Evolutionary conservation across 2,888 invertebrate genomes (phyloP).

Genomic region (Aleiodes alternator): DNA sequence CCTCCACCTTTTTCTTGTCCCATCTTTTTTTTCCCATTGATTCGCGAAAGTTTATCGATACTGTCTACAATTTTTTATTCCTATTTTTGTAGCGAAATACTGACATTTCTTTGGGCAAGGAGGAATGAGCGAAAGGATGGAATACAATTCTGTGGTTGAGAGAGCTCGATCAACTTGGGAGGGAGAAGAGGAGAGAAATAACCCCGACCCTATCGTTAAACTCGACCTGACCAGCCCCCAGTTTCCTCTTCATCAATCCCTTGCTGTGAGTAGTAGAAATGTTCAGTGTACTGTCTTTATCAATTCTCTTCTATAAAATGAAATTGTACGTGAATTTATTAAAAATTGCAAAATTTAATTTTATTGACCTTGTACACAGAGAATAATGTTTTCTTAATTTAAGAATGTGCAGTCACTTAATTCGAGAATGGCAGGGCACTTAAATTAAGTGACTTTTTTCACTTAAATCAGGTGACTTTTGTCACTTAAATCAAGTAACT

Average conservation of each 20-base stretch:
- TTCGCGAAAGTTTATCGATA: constrained; percentile 21
- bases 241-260: not conserved
- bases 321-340: too few relatives aligned
- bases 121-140: not conserved
- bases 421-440: too few relatives aligned
- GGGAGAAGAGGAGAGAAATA: not conserved
- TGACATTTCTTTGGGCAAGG: not conserved
- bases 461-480: too few relatives aligned
- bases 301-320: not conserved
- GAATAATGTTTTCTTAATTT: too few relatives aligned
- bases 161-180: constrained; percentile 9
- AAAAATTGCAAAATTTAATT: not conserved
- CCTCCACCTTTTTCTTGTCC: constrained; percentile 32
- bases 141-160: not conserved
- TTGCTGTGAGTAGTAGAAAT: not conserved
- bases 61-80: not conserved
- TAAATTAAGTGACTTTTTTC: too few relatives aligned
- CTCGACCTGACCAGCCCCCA: constrained; percentile 13
- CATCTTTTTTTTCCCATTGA: constrained; percentile 30
- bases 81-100: not conserved
- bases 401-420: too few relatives aligned
- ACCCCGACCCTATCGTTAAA: constrained; percentile 8
- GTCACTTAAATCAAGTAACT: too few relatives aligned
- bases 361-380: too few relatives aligned
- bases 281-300: constrained; percentile 9